These are phyloP conservation scores for Bombus sylvicola DNA, from an alignment of 1,140 invertebrate genomes.

Conservation along the genomic window DNA sequence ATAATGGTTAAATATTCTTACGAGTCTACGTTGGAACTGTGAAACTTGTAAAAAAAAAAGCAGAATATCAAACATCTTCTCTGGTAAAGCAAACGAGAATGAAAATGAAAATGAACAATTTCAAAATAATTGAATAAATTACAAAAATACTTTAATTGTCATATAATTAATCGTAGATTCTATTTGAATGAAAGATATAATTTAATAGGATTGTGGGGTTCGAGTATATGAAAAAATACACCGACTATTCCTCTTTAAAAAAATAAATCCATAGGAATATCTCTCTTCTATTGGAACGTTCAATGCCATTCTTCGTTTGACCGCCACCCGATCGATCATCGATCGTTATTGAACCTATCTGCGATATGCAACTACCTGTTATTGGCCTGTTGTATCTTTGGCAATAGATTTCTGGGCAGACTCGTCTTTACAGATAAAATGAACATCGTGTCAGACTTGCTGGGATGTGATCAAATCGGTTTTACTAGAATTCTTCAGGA, in stretches of 20 bases:
- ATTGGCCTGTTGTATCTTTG: conserved; percentile 17
- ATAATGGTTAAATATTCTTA: not conserved
- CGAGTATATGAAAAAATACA: conserved; percentile 18
- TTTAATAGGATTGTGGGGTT: not conserved
- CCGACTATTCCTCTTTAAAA: conserved; percentile 11
- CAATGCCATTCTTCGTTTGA: not conserved
- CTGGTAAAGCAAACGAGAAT: not conserved
- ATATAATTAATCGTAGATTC: not conserved
- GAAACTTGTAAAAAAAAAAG: not conserved
- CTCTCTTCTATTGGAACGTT: not conserved
- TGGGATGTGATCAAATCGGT: conserved; percentile 80
- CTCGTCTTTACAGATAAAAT: conserved; percentile 52
- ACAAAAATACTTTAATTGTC: not conserved
- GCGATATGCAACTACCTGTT: conserved; percentile 25
- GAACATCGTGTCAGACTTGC: conserved; percentile 77
- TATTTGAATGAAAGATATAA: conserved; percentile 3
- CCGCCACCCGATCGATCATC: conserved; percentile 3
- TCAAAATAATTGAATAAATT: not conserved
- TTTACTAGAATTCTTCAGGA: conserved; percentile 83
- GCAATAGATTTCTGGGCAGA: conserved; percentile 8
- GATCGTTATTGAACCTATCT: not conserved
- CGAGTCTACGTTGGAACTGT: not conserved
- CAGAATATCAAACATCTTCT: not conserved
- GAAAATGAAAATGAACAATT: not conserved
- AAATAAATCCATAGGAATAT: conserved; percentile 38